Evolutionary conservation across 2,888 invertebrate genomes (phyloP), one percentile per base, ranked within the genome.

Genomic region (Serripes groenlandicus): DNA sequence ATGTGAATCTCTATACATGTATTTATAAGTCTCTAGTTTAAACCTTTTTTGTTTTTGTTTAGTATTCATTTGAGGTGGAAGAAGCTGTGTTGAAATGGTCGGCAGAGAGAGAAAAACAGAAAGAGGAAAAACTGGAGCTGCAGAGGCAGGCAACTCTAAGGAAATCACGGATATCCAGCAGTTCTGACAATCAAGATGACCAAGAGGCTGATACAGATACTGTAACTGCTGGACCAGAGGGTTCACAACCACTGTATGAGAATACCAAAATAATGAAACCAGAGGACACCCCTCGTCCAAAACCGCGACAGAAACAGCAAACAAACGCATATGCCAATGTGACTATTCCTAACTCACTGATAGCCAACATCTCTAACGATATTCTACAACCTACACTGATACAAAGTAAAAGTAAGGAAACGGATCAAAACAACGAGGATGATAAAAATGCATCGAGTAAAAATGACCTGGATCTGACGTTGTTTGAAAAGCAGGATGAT

Each of bases 1-100:
- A n/a, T n/a, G n/a, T n/a, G n/a, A n/a, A n/a, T n/a, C n/a, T n/a
- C n/a, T n/a, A n/a, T n/a, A n/a, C n/a, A n/a, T n/a, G n/a, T n/a
- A n/a, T n/a, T n/a, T n/a, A n/a, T n/a, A n/a, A n/a, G n/a, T n/a
- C n/a, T n/a, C n/a, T n/a, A n/a, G n/a, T n/a, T n/a, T n/a, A n/a
- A n/a, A n/a, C n/a, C n/a, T n/a, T n/a, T n/a, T n/a, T n/a, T 26
- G 26, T 21, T 56, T 56, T 15, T 28, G 58, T 52, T 88, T 88
- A 93, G 93, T 93, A 93, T 71, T 81, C 90, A 58, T 93, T 92
- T 89, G 90, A 91, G 21, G 91, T 91, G 30, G 93, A 93, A 70
- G 91, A 92, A 68, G 92, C 90, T 69, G 93, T 93, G 1, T 71
- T 93, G 52, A 89, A 90, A 78, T 93, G 92, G 92, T 91, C 92